Evolutionary conservation across 53 echinoderm and acorn worm genomes (phyloP).

Genomic region (Paracentrotus lividus): DNA sequence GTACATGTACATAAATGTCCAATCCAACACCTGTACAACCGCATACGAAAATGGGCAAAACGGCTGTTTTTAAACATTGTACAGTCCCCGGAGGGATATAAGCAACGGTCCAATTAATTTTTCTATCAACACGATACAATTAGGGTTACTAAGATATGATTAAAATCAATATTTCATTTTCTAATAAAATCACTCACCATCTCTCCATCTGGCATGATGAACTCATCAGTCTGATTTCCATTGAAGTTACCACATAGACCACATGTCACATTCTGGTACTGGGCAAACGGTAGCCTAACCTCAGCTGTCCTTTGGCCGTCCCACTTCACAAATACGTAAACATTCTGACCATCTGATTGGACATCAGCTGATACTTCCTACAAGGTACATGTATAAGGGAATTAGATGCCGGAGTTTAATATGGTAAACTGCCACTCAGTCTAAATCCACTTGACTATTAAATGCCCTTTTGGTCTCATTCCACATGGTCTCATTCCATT

Average conservation of each 20-base stretch:
- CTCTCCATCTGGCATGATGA: slow-evolving; percentile 72
- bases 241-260: slow-evolving; percentile 97
- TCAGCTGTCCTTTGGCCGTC: slow-evolving; percentile 88
- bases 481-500: no score
- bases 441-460: no score
- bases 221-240: slow-evolving; percentile 80
- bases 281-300: slow-evolving; percentile 74
- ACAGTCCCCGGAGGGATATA: no score
- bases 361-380: slow-evolving; percentile 88
- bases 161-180: not conserved
- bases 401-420: not conserved
- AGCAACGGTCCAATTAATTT: no score
- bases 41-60: no score
- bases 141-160: no score
- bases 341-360: slow-evolving; percentile 53
- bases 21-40: no score
- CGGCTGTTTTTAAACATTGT: no score
- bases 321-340: slow-evolving; percentile 84
- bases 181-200: not conserved
- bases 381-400: not conserved
- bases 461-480: no score
- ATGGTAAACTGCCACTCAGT: no score
- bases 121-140: no score
- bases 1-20: no score
- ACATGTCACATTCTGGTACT: slow-evolving; percentile 79